Evolutionary conservation across 2,113 vertebrate species (phyloP).

Genomic region (Sturnus vulgaris): DNA sequence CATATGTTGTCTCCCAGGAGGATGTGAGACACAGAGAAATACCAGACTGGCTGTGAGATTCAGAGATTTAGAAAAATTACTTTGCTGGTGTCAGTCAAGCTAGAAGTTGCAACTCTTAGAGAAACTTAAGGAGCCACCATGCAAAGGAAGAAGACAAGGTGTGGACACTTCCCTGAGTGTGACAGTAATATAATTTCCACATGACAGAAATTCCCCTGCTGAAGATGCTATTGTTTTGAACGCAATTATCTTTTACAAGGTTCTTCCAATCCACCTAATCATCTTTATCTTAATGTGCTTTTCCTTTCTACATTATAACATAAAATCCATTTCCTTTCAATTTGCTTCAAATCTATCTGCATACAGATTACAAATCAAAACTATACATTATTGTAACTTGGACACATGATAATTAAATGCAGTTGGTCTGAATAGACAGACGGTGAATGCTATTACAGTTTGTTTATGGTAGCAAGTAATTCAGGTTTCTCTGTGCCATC

Average conservation of each 20-base stretch:
- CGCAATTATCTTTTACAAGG: slow-evolving; percentile 53
- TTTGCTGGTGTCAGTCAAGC: slow-evolving; percentile 33
- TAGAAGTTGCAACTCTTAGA: background rate
- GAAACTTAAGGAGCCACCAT: background rate
- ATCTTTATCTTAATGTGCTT: slow-evolving; percentile 59
- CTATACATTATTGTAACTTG: background rate
- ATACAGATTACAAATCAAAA: slow-evolving; percentile 23
- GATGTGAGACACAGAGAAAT: slow-evolving; percentile 15
- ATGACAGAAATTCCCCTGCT: slow-evolving; percentile 1
- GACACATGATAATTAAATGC: slow-evolving; percentile 50
- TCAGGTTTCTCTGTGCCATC: background rate
- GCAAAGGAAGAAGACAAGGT: background rate
- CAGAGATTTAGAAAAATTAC: slow-evolving; percentile 23
- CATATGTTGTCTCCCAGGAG: slow-evolving; percentile 46
- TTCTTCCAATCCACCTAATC: slow-evolving; percentile 49
- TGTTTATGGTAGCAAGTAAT: slow-evolving; percentile 21
- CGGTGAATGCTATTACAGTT: slow-evolving; percentile 1
- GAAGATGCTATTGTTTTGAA: slow-evolving; percentile 20
- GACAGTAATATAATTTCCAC: background rate
- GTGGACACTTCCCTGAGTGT: background rate
- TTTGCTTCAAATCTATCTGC: slow-evolving; percentile 40
- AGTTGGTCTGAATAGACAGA: slow-evolving; percentile 48
- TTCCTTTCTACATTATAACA: slow-evolving; percentile 5
- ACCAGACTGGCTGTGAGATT: slow-evolving; percentile 33
- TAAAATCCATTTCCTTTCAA: slow-evolving; percentile 62